A percentile compares a stretch with the other conserved stretches of the same genome.
Evolutionary conservation across 2,113 vertebrate genomes (phyloP).

Genomic region (Passerina amoena): DNA sequence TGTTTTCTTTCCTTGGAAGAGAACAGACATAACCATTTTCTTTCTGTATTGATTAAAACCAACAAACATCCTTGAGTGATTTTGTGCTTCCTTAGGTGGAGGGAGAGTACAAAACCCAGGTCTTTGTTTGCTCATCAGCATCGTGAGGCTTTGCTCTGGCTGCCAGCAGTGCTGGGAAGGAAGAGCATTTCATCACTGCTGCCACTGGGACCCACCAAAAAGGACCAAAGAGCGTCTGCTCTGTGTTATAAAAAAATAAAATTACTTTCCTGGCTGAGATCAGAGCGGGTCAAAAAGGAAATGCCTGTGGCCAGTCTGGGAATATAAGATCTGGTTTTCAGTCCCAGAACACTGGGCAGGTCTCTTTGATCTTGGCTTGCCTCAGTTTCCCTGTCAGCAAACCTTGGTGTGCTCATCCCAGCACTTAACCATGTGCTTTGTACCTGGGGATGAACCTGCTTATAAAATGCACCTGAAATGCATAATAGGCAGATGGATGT

Average conservation of each 20-base stretch:
- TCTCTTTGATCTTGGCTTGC: neutral
- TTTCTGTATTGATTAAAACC: conserved; percentile 13
- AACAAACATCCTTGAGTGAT: neutral
- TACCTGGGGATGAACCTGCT: neutral
- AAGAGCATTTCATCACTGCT: neutral
- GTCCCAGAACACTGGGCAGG: neutral
- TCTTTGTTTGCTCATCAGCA: neutral
- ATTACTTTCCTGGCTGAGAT: neutral
- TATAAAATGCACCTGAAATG: neutral
- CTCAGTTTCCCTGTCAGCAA: neutral
- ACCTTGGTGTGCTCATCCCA: neutral
- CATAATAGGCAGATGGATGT: accelerated
- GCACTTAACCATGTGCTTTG: neutral
- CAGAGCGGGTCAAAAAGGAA: neutral
- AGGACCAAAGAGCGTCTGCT: neutral
- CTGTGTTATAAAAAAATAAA: neutral
- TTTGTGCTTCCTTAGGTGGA: neutral
- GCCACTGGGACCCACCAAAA: neutral
- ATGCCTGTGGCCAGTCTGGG: neutral
- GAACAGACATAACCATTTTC: neutral
- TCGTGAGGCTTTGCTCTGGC: neutral
- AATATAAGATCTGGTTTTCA: neutral
- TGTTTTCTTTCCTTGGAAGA: neutral
- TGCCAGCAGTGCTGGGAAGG: neutral
- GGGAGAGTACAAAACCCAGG: neutral